These are phyloP conservation scores for Zosterops borbonicus DNA, from an alignment of 2,113 vertebrate genomes.

Conservation along the genomic window DNA sequence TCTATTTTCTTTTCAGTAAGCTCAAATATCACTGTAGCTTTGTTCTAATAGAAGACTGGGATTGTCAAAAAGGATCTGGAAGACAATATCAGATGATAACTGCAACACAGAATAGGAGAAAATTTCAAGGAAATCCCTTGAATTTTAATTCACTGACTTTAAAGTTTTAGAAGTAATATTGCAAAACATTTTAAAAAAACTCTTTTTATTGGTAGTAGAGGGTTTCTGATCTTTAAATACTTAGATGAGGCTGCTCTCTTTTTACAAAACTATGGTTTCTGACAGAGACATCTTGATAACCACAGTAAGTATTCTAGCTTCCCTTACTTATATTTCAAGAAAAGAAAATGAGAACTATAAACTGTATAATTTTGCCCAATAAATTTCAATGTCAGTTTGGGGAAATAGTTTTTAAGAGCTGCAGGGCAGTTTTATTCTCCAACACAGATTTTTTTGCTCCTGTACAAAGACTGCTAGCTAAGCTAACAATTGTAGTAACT, in stretches of 20 bases:
- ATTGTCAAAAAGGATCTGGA: neutral
- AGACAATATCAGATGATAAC: neutral
- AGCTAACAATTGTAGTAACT: constrained; percentile 32
- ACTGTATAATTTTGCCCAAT: neutral
- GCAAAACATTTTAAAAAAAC: neutral
- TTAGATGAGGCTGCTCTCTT: neutral
- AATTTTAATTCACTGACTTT: neutral
- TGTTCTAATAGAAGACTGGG: neutral
- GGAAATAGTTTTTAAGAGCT: neutral
- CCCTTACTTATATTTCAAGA: neutral
- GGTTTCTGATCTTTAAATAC: neutral
- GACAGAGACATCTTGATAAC: neutral
- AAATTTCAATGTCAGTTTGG: neutral
- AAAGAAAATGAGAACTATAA: neutral
- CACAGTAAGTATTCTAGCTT: neutral
- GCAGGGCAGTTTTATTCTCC: neutral
- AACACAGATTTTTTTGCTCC: neutral
- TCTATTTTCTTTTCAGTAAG: neutral
- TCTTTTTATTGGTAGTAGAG: neutral
- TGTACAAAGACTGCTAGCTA: neutral
- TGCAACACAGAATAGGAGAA: neutral
- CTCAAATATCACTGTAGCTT: neutral
- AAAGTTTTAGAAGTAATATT: neutral
- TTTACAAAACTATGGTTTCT: neutral
- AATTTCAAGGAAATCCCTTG: neutral